Percentiles rank a stretch among this genome's conserved stretches.
These are phyloP conservation scores for Neosilurus hyrtlii DNA, from an alignment of 2,797 vertebrate species.

Conservation along the genomic window DNA sequence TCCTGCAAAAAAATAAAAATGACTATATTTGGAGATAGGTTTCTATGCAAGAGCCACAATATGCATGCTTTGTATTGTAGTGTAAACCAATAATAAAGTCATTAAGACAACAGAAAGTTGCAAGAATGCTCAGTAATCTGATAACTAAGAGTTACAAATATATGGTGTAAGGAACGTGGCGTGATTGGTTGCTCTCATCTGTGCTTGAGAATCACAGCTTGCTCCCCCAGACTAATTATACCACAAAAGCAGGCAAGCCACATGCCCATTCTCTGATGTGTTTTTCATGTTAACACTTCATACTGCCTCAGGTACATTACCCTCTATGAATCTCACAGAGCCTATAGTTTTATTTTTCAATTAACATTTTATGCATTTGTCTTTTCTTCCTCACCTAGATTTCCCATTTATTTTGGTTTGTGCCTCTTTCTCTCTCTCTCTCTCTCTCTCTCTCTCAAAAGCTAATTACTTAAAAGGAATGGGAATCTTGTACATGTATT, in stretches of 20 bases:
- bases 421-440: constrained; percentile 46
- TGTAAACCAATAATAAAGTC: background rate
- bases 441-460: background rate
- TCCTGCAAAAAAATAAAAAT: too few species aligned
- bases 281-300: constrained; percentile 81
- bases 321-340: constrained; percentile 67
- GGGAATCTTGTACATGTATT: background rate
- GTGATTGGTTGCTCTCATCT: constrained; percentile 29
- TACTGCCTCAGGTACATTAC: constrained; percentile 74
- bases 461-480: background rate
- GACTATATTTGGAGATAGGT: too few species aligned
- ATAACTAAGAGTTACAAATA: constrained; percentile 10
- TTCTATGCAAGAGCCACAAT: too few species aligned
- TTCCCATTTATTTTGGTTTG: constrained; percentile 47
- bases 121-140: constrained; percentile 4
- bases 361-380: constrained; percentile 64
- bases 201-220: constrained; percentile 44
- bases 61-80: background rate
- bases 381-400: constrained; percentile 51
- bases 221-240: constrained; percentile 64
- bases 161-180: constrained; percentile 25
- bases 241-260: constrained; percentile 58
- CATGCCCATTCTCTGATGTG: constrained; percentile 71
- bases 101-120: background rate
- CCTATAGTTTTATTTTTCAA: constrained; percentile 55